Base-by-base conservation (phyloP, 1,140 invertebrate genomes). In the Procambarus virginalis region DNA sequence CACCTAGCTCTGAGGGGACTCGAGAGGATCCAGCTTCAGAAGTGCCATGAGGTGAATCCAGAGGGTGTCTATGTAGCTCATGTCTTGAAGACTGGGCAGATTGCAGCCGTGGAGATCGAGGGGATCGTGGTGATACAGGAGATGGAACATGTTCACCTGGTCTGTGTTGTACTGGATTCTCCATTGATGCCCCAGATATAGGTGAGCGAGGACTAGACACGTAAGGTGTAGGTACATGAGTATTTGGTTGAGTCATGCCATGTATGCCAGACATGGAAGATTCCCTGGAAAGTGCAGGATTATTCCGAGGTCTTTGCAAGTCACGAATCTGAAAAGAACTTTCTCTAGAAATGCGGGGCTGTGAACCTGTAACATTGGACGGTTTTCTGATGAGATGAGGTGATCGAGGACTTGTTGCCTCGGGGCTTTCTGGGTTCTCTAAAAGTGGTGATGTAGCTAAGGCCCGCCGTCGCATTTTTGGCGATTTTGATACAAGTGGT, bases 181-280 rank as follows among this genome's bases (percentile, higher is more conserved):
- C 81, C 12, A 49, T 14, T 6, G 81, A 84, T 73, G 68, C 45
- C 22, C 14, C 46, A 6, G 81, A 84, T 46, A 68, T 49, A 14
- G 49, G 48, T 22, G 73, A 76, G 22, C 84, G 84, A 14, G 84
- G 84, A 45, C 84, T 76, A 46, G 73, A 68, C 60, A 48, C 45
- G 46, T 46, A 68, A 68, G 81, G 81, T 68, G 34, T 48, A 84
- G 60, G 73, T 80, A 80, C 20, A 14, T 80, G 78, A 80, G 78
- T n/a, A 80, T 80, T 80, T 80, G 78, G 78, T 12, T 80, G 78
- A 80, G 78, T 22, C n/a, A 70, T 70, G n/a, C 68, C 87, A 68
- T 89, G 87, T 4, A 84, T 73, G 45, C 80, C 87, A n/a, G 81
- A 89, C 81, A 89, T 76, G n/a, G 87, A 89, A 20, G 87, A 58